Base-by-base conservation (phyloP, 2,888 invertebrate genomes). In the Cynaeus angustus region DNA sequence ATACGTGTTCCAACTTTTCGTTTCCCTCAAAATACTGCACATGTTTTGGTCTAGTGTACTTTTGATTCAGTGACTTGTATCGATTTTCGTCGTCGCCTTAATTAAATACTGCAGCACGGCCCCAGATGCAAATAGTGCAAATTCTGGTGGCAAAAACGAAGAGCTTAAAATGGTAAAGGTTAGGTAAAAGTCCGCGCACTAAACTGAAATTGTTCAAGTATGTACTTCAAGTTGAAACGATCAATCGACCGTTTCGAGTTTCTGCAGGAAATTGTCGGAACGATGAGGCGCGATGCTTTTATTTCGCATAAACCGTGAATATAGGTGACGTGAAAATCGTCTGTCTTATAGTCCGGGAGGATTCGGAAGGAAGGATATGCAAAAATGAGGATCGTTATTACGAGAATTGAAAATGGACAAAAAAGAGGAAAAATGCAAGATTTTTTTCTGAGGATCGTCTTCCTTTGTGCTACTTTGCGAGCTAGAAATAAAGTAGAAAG, bases 191-290 rank as follows among this genome's bases (percentile, higher is more conserved):
- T 10, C 10, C 41, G 41, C 12, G 33, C 33, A 6, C 33, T 33
- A 41, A 41, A 41, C 12, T 41, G 41, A 12, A 41, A 12, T 13
- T 13, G 41, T 41, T 41, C 41, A n/a, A 41, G 41, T 13, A 41
- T n/a, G 10, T 33, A 33, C 41, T 41, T 41, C 12, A 12, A 41
- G 41, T 41, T 13, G 12, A 6, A 41, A 33, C 41, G 41, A 41
- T 41, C 41, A 41, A 41, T 41, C 12, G 41, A 41, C 12, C 41
- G 41, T 10, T 41, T 41, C 41, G 6, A 41, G 41, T 41, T 41
- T 41, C 41, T 41, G 41, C 41, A 12, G 41, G 41, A 41, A 41
- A 41, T 41, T 41, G 41, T 41, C 12, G n/a, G 41, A 41, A 41
- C 41, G 41, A 41, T 13, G 41, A 41, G 33, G 33, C 41, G 41